A percentile compares a stretch with the other conserved stretches of the same genome.
Evolutionary conservation across 30 jellyfish, hydroid and myxozoan species (phyloP).

Genomic region (Phacellophora camtschatica): DNA sequence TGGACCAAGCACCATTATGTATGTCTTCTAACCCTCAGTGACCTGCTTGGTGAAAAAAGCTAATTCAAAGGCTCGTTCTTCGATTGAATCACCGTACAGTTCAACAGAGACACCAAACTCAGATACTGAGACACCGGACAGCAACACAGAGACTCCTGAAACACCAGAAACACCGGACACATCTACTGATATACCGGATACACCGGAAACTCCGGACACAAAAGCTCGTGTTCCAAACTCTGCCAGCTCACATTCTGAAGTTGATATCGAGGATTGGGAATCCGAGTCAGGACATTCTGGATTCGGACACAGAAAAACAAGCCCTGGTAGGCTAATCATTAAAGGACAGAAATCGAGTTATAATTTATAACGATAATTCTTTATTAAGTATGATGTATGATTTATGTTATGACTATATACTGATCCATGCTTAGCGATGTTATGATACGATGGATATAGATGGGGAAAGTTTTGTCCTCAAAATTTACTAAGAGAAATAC

Average conservation of each 20-base stretch:
- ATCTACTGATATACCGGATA: constrained; percentile 46
- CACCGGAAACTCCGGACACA: constrained; percentile 61
- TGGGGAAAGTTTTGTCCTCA: too few species aligned
- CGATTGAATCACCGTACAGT: constrained; percentile 48
- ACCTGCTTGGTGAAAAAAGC: neutral
- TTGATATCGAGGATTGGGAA: constrained; percentile 1
- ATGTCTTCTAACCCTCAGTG: too few species aligned
- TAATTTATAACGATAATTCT: too few species aligned
- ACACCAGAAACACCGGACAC: constrained; percentile 73
- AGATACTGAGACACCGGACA: constrained; percentile 55
- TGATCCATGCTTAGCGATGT: too few species aligned
- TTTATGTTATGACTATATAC: too few species aligned
- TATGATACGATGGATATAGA: too few species aligned
- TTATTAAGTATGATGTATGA: too few species aligned
- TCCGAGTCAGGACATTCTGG: constrained; percentile 4
- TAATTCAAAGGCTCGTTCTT: neutral
- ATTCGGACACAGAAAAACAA: neutral
- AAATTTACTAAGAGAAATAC: too few species aligned
- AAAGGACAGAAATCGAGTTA: constrained; percentile 32
- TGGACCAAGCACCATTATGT: too few species aligned
- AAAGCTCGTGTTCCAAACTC: constrained; percentile 47
- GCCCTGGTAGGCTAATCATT: constrained; percentile 48
- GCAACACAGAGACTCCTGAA: constrained; percentile 57
- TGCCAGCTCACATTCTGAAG: neutral
- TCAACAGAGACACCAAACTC: constrained; percentile 18